Conservation (phyloP, 2,797 vertebrate species). For the Acanthis flammea region DNA sequence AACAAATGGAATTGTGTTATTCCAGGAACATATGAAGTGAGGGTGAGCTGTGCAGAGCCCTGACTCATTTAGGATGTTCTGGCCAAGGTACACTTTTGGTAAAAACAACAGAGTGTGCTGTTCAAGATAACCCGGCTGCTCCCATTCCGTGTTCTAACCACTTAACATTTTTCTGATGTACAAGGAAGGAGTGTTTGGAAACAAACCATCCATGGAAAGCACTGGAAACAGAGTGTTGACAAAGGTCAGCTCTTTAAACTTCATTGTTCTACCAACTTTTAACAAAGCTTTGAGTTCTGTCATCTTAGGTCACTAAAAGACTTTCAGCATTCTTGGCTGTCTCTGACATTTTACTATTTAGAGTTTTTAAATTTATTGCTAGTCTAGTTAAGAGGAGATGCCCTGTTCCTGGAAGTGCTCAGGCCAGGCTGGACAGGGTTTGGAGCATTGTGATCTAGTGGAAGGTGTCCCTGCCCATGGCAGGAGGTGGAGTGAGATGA, state of each 20-base stretch:
- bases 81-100: conserved; percentile 42
- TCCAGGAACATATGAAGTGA: conserved; percentile 19
- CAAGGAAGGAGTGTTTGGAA: conserved; percentile 18
- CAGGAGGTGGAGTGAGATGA: not conserved
- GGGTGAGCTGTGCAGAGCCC: not conserved
- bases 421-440: not conserved
- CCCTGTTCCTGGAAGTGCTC: not conserved
- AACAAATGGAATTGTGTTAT: conserved; percentile 62
- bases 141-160: conserved; percentile 4
- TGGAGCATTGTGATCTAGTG: not conserved
- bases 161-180: conserved; percentile 26
- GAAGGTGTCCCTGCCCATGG: not conserved
- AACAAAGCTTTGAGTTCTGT: not conserved
- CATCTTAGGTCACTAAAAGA: not conserved
- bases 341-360: not conserved
- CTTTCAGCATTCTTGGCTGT: not conserved
- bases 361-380: not conserved
- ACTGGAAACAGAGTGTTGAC: not conserved
- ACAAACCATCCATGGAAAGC: conserved; percentile 11
- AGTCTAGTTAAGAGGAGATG: not conserved
- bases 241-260: not conserved
- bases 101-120: conserved; percentile 13
- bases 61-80: conserved; percentile 41
- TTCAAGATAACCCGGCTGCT: conserved; percentile 29
- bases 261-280: not conserved